Base-by-base conservation (phyloP, 2,113 vertebrate genomes). In the Vidua macroura region DNA sequence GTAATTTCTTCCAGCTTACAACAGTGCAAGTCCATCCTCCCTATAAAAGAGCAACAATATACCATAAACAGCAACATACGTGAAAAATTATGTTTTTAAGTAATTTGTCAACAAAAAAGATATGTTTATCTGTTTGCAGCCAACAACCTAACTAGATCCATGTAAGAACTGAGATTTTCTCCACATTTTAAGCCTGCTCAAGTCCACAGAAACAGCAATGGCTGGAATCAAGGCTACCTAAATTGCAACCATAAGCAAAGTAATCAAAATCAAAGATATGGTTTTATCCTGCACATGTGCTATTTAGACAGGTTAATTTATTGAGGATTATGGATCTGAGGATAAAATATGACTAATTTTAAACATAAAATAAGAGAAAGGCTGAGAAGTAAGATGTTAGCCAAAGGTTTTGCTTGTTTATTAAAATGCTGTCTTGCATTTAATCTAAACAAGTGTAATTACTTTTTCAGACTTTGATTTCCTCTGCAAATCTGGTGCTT, bases 381-480 rank as follows among this genome's bases (percentile, higher is more conserved):
- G 3, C 58, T 78, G 56, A 90, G 51, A 91, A 88, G 63, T 39
- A 77, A 41, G 7, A 63, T 15, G 13, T 51, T 76, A 77, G 58
- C 62, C 66, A 76, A 69, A 80, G 33, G 35, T 59, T 94, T 80
- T 88, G 24, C 33, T 80, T 95, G 43, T 69, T 77, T 95, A 43
- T 87, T 74, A 70, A 92, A 92, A 72, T 85, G 15, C 41, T 86
- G 16, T 35, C 37, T 83, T 66, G 33, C 48, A 51, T 69, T 95
- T 94, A 85, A 82, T 66, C 67, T 85, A 63, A 93, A 83, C 55
- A 95, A 87, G 8, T 7, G 11, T 70, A 90, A 95, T 89, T 86
- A 64, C 63, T 78, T 90, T 83, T 88, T 92, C 84, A 83, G 94
- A 91, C 76, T 77, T 85, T 58, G 49, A 69, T 86, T 96, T 95